phyloP scores from a whole-genome alignment of 2,888 invertebrate genomes.

The Agriotes lineatus region DNA sequence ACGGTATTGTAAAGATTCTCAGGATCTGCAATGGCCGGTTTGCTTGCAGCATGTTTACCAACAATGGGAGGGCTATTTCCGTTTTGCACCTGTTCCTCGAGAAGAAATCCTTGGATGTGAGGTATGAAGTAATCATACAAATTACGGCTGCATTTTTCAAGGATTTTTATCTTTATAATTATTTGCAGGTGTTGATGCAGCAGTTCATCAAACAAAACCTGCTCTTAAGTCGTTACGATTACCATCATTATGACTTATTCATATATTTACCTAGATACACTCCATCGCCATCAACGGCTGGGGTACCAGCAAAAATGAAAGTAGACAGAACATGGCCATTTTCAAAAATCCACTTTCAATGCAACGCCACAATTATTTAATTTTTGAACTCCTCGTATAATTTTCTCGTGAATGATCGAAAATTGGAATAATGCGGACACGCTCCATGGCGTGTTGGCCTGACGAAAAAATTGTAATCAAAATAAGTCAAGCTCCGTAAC shows the following conservation, averaged over 20 bases:
- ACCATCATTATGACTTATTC: too few species aligned
- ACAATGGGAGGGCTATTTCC: not conserved
- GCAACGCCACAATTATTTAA: too few species aligned
- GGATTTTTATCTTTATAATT: not conserved
- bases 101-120: conserved; percentile 18
- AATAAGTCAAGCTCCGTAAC: not conserved
- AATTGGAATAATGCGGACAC: too few species aligned
- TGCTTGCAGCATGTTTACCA: not conserved
- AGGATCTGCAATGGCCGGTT: not conserved
- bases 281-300: not conserved
- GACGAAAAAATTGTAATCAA: not conserved
- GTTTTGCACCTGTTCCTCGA: conserved; percentile 16
- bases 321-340: too few species aligned
- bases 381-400: too few species aligned
- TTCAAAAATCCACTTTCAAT: too few species aligned
- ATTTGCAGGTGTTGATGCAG: conserved; percentile 10
- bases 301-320: not conserved
- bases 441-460: too few species aligned
- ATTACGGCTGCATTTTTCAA: not conserved
- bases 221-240: not conserved
- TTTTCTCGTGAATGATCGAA: too few species aligned
- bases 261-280: too few species aligned
- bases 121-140: not conserved
- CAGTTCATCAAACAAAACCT: not conserved
- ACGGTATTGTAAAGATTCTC: too few species aligned